A percentile compares a stretch with the other conserved stretches of the same genome.
Conservation (phyloP, 2,888 invertebrate genomes). For the Mactromeris polynyma region DNA sequence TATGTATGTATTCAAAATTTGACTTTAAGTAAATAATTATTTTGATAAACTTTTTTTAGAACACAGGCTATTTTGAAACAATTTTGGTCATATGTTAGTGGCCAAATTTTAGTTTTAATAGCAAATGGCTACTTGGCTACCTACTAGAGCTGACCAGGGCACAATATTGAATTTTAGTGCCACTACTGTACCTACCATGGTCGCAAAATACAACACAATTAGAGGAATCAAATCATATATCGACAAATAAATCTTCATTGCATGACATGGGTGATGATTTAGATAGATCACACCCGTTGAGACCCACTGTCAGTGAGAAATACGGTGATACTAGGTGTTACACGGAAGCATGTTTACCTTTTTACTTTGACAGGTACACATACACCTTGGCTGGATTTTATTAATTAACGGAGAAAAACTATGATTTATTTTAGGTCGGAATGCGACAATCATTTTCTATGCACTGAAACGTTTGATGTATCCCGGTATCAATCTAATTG, state of each 20-base stretch:
- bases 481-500: background rate
- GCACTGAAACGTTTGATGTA: background rate
- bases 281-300: background rate
- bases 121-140: no score
- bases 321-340: background rate
- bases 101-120: no score
- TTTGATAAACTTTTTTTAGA: no score
- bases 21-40: no score
- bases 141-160: no score
- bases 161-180: no score
- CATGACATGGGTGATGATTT: background rate
- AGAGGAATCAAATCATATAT: background rate
- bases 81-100: no score
- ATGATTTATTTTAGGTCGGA: background rate
- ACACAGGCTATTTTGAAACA: no score
- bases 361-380: background rate
- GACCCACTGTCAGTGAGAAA: background rate
- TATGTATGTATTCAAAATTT: background rate
- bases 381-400: background rate
- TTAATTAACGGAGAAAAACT: background rate
- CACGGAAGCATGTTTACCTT: slow-evolving; percentile 15
- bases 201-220: background rate
- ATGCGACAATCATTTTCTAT: background rate
- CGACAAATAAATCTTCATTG: background rate
- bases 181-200: background rate